phyloP scores from a whole-genome alignment of 2,113 vertebrate genomes.

The Anarrhichthys ocellatus region DNA sequence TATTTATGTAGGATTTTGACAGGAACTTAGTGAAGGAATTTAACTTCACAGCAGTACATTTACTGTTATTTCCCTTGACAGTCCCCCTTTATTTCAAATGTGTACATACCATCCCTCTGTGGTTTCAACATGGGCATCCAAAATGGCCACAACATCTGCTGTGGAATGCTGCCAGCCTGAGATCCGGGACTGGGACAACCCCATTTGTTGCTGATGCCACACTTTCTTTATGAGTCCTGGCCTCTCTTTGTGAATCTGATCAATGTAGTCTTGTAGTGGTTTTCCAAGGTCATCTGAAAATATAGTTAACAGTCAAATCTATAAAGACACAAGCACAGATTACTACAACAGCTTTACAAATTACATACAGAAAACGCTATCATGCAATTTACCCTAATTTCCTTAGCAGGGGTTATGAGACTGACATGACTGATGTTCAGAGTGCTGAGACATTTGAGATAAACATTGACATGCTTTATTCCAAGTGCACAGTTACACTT shows the following conservation, averaged over 20 bases:
- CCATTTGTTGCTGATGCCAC: conserved; percentile 74
- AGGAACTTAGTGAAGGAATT: background rate
- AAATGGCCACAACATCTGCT: conserved; percentile 83
- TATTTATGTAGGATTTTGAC: background rate
- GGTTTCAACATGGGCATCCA: conserved; percentile 86
- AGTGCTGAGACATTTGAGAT: background rate
- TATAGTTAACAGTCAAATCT: conserved; percentile 16
- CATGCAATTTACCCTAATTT: background rate
- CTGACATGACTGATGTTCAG: background rate
- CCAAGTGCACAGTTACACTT: conserved; percentile 35
- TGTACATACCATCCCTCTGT: conserved; percentile 60
- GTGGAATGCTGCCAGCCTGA: conserved; percentile 78
- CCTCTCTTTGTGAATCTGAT: conserved; percentile 49
- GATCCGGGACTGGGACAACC: conserved; percentile 77
- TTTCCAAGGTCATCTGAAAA: conserved; percentile 71
- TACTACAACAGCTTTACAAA: background rate
- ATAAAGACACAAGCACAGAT: background rate
- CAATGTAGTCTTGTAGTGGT: conserved; percentile 49
- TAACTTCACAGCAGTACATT: background rate
- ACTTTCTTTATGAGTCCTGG: conserved; percentile 72
- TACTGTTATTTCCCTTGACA: background rate
- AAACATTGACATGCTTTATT: background rate
- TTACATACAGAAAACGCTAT: background rate
- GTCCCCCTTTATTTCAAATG: background rate
- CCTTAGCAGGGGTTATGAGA: background rate